Conservation (phyloP, 2,113 vertebrate species). For the Calidris pygmaea region DNA sequence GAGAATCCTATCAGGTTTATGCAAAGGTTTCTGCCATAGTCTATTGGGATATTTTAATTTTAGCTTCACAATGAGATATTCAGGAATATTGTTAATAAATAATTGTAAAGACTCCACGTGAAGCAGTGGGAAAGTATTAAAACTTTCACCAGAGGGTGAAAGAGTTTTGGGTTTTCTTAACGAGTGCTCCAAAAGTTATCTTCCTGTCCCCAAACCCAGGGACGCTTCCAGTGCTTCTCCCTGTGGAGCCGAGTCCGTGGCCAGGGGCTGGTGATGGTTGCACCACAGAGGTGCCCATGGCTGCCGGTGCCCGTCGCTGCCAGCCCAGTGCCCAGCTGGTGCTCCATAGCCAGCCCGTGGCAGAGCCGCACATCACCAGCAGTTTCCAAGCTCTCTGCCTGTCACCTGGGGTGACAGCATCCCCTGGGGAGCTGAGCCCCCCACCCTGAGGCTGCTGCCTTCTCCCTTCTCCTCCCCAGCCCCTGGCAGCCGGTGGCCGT, state of each 20-base stretch:
- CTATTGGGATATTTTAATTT: conserved; percentile 37
- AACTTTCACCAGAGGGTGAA: neutral
- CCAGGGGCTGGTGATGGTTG: neutral
- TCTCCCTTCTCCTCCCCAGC: neutral
- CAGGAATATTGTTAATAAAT: conserved; percentile 11
- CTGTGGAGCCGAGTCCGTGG: fast-evolving
- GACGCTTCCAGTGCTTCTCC: neutral
- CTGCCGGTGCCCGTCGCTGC: neutral
- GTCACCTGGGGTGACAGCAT: neutral
- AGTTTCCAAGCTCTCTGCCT: neutral
- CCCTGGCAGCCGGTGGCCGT: neutral
- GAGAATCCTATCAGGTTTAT: conserved; percentile 11
- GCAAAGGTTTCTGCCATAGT: conserved; percentile 11
- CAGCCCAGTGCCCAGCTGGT: neutral
- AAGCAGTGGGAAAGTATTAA: neutral
- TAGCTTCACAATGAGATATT: neutral
- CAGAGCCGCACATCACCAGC: neutral
- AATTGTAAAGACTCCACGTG: neutral
- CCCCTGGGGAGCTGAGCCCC: neutral
- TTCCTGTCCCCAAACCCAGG: neutral
- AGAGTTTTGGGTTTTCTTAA: neutral
- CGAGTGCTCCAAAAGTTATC: neutral
- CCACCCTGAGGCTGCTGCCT: fast-evolving
- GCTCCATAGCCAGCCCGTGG: neutral
- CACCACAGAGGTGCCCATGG: neutral